phyloP scores from a whole-genome alignment of 2,888 invertebrate species.

The Pristionchus maxplancki region DNA sequence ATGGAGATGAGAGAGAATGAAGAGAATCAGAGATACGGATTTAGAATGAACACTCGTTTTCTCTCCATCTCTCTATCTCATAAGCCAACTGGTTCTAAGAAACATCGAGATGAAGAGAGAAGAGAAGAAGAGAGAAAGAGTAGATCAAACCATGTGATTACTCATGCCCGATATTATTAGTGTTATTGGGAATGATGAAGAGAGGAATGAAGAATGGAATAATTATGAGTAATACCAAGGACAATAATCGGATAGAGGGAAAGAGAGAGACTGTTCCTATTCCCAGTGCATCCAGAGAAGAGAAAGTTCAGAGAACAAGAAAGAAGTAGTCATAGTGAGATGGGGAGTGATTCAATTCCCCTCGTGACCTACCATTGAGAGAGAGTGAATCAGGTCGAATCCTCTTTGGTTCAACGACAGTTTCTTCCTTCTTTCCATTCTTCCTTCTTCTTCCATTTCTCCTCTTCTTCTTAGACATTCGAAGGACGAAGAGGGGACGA shows the following conservation, averaged over 20 bases:
- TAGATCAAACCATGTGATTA: constrained; percentile 47
- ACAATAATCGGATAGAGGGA: constrained; percentile 46
- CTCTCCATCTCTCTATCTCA: constrained; percentile 36
- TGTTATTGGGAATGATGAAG: not conserved
- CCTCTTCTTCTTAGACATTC: not conserved
- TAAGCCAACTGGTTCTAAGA: constrained; percentile 43
- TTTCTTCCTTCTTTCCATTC: not conserved
- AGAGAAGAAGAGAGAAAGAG: not conserved
- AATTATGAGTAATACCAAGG: not conserved
- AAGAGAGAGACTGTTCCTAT: constrained; percentile 33
- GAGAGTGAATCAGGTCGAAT: constrained; percentile 37
- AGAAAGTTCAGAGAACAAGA: constrained; percentile 17
- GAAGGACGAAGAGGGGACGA: not conserved
- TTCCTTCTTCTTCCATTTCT: constrained; percentile 31
- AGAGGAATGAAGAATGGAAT: constrained; percentile 29
- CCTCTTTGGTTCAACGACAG: not conserved
- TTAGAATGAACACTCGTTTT: constrained; percentile 29
- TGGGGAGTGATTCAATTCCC: not conserved
- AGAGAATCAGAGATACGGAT: not conserved
- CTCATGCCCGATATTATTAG: constrained; percentile 39
- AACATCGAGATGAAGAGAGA: constrained; percentile 28
- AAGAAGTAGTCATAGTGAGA: not conserved
- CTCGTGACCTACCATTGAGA: constrained; percentile 45
- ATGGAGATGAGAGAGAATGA: not conserved
- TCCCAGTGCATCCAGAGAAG: not conserved